Percentiles rank a stretch among this genome's conserved stretches.
phyloP scores from a whole-genome alignment of 2,888 invertebrate species.

The Drosophila phalerata region DNA sequence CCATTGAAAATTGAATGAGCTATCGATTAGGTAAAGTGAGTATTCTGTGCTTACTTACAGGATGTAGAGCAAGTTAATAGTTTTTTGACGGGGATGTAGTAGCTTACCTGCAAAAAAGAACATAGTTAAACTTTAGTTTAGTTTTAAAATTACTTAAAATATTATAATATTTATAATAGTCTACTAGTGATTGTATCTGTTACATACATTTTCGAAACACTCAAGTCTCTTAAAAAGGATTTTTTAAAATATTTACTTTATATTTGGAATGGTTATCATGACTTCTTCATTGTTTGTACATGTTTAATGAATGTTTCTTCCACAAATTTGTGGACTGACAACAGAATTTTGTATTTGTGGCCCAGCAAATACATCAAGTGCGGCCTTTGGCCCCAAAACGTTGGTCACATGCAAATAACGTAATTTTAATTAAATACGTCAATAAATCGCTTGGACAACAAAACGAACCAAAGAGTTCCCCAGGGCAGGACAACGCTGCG shows the following conservation, averaged over 20 bases:
- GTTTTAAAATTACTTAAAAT: not conserved
- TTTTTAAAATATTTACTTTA: not conserved
- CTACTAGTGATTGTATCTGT: not conserved
- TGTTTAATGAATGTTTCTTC: slow-evolving; percentile 22
- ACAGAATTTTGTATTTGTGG: not conserved
- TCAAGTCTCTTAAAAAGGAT: not conserved
- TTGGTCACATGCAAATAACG: slow-evolving; percentile 58
- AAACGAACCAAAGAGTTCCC: slow-evolving; percentile 35
- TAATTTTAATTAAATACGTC: slow-evolving; percentile 70
- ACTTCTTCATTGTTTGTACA: slow-evolving; percentile 4
- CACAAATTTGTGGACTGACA: not conserved
- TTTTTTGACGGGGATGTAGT: not conserved
- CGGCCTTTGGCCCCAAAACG: slow-evolving; percentile 25
- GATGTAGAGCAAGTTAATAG: not conserved
- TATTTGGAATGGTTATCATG: not conserved
- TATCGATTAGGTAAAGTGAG: slow-evolving; percentile 33
- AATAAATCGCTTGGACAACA: slow-evolving; percentile 61
- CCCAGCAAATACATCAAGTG: slow-evolving; percentile 15
- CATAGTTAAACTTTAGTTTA: not conserved
- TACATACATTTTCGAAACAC: not conserved
- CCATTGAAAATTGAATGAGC: not conserved
- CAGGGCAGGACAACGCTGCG: slow-evolving; percentile 45
- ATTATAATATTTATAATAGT: not conserved
- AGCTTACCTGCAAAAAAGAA: slow-evolving; percentile 48
- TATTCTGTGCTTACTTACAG: slow-evolving; percentile 19